phyloP scores from a whole-genome alignment of 2,888 invertebrate genomes.

The Chydorus sphaericus region DNA sequence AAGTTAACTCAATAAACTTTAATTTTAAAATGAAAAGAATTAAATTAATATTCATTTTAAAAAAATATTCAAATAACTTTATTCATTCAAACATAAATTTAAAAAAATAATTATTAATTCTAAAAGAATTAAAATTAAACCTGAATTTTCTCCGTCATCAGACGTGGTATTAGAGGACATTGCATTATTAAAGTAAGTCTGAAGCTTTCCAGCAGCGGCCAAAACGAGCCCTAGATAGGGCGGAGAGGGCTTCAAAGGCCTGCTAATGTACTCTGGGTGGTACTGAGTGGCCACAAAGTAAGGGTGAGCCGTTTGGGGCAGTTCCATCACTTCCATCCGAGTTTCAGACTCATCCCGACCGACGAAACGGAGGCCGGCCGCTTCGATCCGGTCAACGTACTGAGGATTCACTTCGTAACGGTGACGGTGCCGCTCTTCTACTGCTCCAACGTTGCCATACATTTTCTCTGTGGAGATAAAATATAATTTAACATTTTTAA shows the following conservation, averaged over 20 bases:
- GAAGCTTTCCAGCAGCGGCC: conserved; percentile 67
- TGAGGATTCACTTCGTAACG: conserved; percentile 93
- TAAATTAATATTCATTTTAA: too few species aligned
- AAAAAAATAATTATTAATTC: neutral
- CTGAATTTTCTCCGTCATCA: conserved; percentile 11
- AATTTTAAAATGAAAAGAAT: too few species aligned
- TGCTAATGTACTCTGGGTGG: conserved; percentile 92
- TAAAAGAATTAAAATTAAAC: neutral
- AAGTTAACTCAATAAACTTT: too few species aligned
- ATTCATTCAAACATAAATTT: neutral
- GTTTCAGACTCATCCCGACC: conserved; percentile 66
- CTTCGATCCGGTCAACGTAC: conserved; percentile 60
- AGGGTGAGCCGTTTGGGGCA: conserved; percentile 58
- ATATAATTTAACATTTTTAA: neutral
- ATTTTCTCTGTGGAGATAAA: conserved; percentile 41
- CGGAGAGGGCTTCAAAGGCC: conserved; percentile 81
- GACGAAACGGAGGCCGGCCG: conserved; percentile 75
- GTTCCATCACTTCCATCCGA: conserved; percentile 87
- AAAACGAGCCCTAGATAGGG: conserved; percentile 89
- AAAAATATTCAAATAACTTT: too few species aligned
- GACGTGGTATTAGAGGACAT: conserved; percentile 5
- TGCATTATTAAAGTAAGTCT: conserved; percentile 8
- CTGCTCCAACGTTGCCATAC: conserved; percentile 56
- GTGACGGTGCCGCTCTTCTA: conserved; percentile 93
- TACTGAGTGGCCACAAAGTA: conserved; percentile 93